Evolutionary conservation across 2,888 invertebrate genomes (phyloP).

Genomic region (Drosophila atripex): DNA sequence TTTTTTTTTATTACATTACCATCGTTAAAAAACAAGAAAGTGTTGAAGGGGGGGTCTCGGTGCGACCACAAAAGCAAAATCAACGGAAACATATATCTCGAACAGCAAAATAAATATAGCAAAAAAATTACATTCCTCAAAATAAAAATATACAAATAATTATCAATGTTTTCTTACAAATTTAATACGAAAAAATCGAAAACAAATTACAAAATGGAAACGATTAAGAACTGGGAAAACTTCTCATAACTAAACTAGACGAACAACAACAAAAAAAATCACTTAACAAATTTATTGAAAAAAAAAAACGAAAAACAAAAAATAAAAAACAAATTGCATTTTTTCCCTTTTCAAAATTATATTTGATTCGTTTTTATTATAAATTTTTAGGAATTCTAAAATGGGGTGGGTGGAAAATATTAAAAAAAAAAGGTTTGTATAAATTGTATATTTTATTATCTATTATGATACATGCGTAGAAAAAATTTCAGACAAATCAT

Average conservation of each 20-base stretch:
- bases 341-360: slow-evolving; percentile 66
- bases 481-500: too few species aligned
- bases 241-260: slow-evolving; percentile 30
- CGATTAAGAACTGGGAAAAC: slow-evolving; percentile 41
- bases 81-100: slow-evolving; percentile 18
- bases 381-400: not conserved
- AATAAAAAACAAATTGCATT: slow-evolving; percentile 71
- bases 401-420: not conserved
- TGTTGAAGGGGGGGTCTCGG: slow-evolving; percentile 18
- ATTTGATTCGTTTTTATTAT: slow-evolving; percentile 1
- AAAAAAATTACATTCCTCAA: slow-evolving; percentile 50
- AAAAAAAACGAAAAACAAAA: slow-evolving; percentile 46
- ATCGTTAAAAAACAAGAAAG: slow-evolving; percentile 13
- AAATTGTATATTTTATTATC: too few species aligned
- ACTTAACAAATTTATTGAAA: slow-evolving; percentile 36
- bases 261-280: slow-evolving; percentile 20
- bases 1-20: slow-evolving; percentile 8
- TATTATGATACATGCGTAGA: too few species aligned
- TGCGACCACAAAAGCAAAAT: too few species aligned
- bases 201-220: slow-evolving; percentile 21
- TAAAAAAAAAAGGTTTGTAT: not conserved
- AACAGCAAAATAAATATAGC: slow-evolving; percentile 13
- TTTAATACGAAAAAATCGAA: slow-evolving; percentile 38
- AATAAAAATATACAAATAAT: slow-evolving; percentile 43
- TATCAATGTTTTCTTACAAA: slow-evolving; percentile 65